Base-by-base conservation (phyloP, 92 coral and sea anemone genomes). In the Epizoanthus ramosus region DNA sequence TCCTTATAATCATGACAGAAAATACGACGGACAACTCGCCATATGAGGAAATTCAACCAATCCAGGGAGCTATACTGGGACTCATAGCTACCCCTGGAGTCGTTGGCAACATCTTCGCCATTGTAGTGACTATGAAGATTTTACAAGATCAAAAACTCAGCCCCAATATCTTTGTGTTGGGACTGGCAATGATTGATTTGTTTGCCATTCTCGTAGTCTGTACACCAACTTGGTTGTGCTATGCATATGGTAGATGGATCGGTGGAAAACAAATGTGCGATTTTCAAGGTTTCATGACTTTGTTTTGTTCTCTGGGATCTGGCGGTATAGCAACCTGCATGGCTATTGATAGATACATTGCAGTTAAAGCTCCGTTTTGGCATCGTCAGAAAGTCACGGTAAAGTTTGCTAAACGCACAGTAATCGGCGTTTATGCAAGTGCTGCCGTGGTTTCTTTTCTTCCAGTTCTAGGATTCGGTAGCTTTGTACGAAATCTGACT, bases 211-310 rank as follows among this genome's bases (percentile, higher is more conserved):
- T 81, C n/a, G 13, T 87, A 43, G 75, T 87, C 16, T 93, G 93
- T n/a, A 35, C 79, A 0, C 98, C 98, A 5, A 90, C 98, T 1
- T 93, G 98, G 98, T 2, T 92, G 24, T 92, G 90, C 57, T 89
- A 91, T 75, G 80, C 87, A 21, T 88, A 68, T 6, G 89, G 89
- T 9, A 54, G 85, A 68, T 91, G 98, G 98, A 68, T 76, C 10
- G 98, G 95, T 21, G 93, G 95, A 10, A 65, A 72, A 10, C 10
- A 84, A 54, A 71, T 93, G 81, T 93, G 98, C 80, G 69, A 93
- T 60, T 93, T 89, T 61, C 98, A 93, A 81, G 98, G 95, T 4
- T 91, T 93, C 57, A 88, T 91, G 67, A 88, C 92, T n/a, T 63
- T 93, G 54, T 89, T 93, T 23, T 60, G 91, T 21, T 79, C 97